Percentiles rank a stretch among this genome's conserved stretches.
phyloP scores from a whole-genome alignment of 2,888 invertebrate species.

The Petrophora chlorosata region DNA sequence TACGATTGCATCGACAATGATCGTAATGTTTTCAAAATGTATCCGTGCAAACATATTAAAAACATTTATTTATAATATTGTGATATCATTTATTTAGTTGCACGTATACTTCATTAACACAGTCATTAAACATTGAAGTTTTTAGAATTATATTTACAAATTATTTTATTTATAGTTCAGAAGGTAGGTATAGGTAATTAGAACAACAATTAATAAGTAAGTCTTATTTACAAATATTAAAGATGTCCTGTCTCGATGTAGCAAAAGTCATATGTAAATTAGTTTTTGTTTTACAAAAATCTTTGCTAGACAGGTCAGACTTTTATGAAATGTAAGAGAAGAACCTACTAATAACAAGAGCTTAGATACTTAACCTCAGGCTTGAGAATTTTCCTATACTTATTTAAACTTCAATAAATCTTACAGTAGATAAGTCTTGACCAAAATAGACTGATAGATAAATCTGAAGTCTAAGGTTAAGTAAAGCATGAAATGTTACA shows the following conservation, averaged over 20 bases:
- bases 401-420: too few relatives aligned
- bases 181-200: too few relatives aligned
- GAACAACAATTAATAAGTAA: too few relatives aligned
- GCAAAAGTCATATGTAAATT: too few relatives aligned
- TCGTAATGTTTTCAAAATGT: constrained; percentile 2
- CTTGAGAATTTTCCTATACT: too few relatives aligned
- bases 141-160: constrained; percentile 5
- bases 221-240: neutral
- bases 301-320: neutral
- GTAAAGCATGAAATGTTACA: constrained; percentile 16
- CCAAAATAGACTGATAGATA: too few relatives aligned
- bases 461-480: constrained; percentile 2
- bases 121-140: neutral
- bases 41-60: neutral
- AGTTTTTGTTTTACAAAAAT: too few relatives aligned
- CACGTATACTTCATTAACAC: neutral
- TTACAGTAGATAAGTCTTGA: too few relatives aligned
- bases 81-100: too few relatives aligned
- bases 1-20: constrained; percentile 4
- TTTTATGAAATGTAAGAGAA: neutral
- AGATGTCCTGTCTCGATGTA: neutral
- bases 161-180: neutral
- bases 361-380: neutral
- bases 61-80: neutral
- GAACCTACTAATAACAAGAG: neutral